Percentiles rank a stretch among this genome's conserved stretches.
Evolutionary conservation across 2,888 invertebrate species (phyloP).

Genomic region (Brachypterus glaber): DNA sequence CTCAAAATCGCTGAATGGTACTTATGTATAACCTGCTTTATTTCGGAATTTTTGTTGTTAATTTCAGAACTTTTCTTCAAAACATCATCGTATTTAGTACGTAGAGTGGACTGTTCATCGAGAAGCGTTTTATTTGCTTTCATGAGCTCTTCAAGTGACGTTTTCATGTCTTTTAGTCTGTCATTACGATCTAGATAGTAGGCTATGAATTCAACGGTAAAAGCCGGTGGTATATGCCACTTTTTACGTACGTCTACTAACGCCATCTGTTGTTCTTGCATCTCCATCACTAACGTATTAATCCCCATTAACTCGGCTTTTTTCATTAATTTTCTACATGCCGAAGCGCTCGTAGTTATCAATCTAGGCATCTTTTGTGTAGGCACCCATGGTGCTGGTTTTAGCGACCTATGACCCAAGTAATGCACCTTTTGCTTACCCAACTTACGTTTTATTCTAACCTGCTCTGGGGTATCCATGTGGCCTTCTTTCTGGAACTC

Average conservation of each 20-base stretch:
- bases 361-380: conserved; percentile 91
- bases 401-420: conserved; percentile 59
- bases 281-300: conserved; percentile 69
- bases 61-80: conserved; percentile 57
- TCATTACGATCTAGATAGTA: conserved; percentile 87
- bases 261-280: conserved; percentile 74
- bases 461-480: conserved; percentile 56
- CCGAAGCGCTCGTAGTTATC: conserved; percentile 82
- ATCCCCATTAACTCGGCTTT: conserved; percentile 90
- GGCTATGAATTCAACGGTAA: conserved; percentile 88
- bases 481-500: conserved; percentile 53
- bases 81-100: conserved; percentile 66
- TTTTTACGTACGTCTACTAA: conserved; percentile 81
- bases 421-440: conserved; percentile 79
- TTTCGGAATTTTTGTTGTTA: conserved; percentile 48
- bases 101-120: conserved; percentile 65
- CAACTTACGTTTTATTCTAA: conserved; percentile 71
- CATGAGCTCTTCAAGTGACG: conserved; percentile 64
- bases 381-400: conserved; percentile 83
- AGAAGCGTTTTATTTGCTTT: conserved; percentile 61
- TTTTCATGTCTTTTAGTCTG: conserved; percentile 68
- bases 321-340: conserved; percentile 67
- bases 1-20: conserved; percentile 53
- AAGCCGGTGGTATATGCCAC: conserved; percentile 90
- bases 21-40: conserved; percentile 53